Conservation (phyloP, 2,797 vertebrate species). For the Trichosurus vulpecula region DNA sequence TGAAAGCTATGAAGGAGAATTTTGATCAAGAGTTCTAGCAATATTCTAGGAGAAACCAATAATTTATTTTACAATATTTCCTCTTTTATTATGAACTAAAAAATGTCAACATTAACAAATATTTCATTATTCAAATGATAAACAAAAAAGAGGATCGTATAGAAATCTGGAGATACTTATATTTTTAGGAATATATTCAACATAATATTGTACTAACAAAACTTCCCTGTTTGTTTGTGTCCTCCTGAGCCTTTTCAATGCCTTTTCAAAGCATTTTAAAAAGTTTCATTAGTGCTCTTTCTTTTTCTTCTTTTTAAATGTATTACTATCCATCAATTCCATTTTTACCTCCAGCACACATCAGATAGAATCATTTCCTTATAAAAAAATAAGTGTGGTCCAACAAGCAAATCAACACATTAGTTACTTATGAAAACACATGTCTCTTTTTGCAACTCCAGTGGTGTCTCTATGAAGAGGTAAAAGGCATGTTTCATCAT, state of each 20-base stretch:
- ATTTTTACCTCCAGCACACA: background rate
- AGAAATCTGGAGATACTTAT: background rate
- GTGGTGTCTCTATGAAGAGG: background rate
- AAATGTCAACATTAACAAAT: background rate
- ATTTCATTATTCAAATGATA: background rate
- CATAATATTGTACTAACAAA: background rate
- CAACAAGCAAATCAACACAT: background rate
- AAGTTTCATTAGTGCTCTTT: background rate
- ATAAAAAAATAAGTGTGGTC: background rate
- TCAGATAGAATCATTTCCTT: background rate
- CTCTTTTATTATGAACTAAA: background rate
- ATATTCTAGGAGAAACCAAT: background rate
- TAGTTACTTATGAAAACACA: background rate
- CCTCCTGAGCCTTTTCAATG: background rate
- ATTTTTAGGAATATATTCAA: background rate
- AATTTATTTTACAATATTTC: background rate
- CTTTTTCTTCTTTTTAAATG: background rate
- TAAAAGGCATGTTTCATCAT: background rate
- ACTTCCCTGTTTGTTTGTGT: background rate
- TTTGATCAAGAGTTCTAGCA: background rate
- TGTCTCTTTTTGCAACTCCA: background rate
- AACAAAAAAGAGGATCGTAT: background rate
- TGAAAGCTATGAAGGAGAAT: background rate
- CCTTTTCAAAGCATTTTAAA: background rate
- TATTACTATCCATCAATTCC: background rate